Evolutionary conservation across 2,888 invertebrate species (phyloP), one percentile per base, ranked within the genome.

Genomic region (Dryococelus australis): DNA sequence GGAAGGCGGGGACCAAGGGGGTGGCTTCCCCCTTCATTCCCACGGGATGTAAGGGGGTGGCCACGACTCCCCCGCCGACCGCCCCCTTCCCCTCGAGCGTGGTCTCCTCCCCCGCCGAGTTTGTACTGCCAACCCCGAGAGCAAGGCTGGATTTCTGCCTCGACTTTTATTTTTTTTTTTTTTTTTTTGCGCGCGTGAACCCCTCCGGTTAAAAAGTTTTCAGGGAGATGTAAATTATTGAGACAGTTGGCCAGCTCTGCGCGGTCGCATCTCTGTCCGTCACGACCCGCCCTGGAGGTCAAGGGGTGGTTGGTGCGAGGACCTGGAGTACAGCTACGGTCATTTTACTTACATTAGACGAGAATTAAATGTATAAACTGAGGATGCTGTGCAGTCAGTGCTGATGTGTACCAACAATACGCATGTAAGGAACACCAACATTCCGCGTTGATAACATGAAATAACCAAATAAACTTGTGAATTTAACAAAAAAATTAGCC

Each of bases 241-340:
- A 83, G 83, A 83, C 65, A 65, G 65, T 65, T 65, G 27, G 27
- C 35, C 83, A 35, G 83, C 35, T 28, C 43, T 27, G 83, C 20
- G 83, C 9, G 83, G 83, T 83, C 83, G 43, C 35, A 83, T 83
- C 83, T 83, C 83, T 83, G 83, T 83, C 83, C 83, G 43, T 83
- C 83, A 83, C 83, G 83, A 8, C 83, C 4, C 43, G 8, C 4
- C 83, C 35, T 28, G 35, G 83, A 9, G 35, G 28, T 83, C 35
- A 28, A 83, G 35, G 79, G 79, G 79, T 79, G 79, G 79, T 4
- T 79, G 79, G 8, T 5, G 47, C 47, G 16, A 16, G 20, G 65
- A 65, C 20, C n/a, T 9, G n/a, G 24, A n/a, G 65, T 65, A 65
- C 65, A 65, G 65, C n/a, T 6, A 20, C 65, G 65, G 65, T 65